Percentiles rank a stretch among this genome's conserved stretches.
These are phyloP conservation scores for Triplophysa dalaica DNA, from an alignment of 2,113 vertebrate genomes.

Conservation along the genomic window DNA sequence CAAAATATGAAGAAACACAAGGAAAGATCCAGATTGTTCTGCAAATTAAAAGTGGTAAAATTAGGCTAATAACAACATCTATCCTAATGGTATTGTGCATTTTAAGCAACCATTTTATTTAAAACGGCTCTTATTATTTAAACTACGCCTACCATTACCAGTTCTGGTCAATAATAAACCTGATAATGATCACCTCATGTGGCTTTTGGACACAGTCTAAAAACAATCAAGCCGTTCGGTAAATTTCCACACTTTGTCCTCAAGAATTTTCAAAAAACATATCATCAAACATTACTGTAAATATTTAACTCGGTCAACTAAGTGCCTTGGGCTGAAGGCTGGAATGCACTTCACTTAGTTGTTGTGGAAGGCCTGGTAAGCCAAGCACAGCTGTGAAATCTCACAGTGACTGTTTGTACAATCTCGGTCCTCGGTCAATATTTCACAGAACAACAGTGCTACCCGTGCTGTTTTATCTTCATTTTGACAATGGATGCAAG, in stretches of 20 bases:
- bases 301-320: not conserved
- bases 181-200: slow-evolving; percentile 22
- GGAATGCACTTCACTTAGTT: slow-evolving; percentile 18
- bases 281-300: not conserved
- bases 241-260: slow-evolving; percentile 48
- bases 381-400: slow-evolving; percentile 44
- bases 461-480: not conserved
- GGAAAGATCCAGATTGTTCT: not conserved
- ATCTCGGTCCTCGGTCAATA: not conserved
- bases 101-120: not conserved
- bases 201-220: slow-evolving; percentile 34
- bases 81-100: not conserved
- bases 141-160: slow-evolving; percentile 36
- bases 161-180: slow-evolving; percentile 60
- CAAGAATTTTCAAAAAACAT: not conserved
- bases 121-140: slow-evolving; percentile 47
- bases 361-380: slow-evolving; percentile 6
- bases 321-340: not conserved
- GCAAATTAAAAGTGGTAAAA: not conserved
- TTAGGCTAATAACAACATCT: too few relatives aligned
- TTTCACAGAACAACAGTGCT: not conserved
- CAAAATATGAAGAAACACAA: not conserved
- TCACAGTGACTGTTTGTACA: slow-evolving; percentile 22
- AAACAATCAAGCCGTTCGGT: slow-evolving; percentile 41
- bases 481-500: not conserved